These are phyloP conservation scores for Jacana jacana DNA, from an alignment of 2,113 vertebrate species.

Conservation along the genomic window DNA sequence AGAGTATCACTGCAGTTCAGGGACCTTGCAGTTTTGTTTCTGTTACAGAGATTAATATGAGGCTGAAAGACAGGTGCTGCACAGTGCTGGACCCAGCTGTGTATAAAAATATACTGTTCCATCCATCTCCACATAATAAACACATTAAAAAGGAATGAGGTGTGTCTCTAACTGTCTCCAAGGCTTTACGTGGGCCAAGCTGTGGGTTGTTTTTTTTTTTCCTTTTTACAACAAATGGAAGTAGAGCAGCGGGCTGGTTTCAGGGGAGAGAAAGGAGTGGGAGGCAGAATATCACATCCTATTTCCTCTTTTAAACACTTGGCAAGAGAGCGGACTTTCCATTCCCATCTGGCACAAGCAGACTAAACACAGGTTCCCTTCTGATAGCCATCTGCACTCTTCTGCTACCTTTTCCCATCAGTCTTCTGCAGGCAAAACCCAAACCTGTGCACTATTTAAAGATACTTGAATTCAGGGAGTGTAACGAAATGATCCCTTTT, in stretches of 20 bases:
- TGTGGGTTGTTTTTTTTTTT: background rate
- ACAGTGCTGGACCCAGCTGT: background rate
- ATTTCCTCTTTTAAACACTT: constrained; percentile 68
- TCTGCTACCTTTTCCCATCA: constrained; percentile 52
- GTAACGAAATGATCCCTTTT: constrained; percentile 12
- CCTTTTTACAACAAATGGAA: constrained; percentile 48
- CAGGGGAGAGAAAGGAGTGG: constrained; percentile 58
- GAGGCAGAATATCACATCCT: constrained; percentile 64
- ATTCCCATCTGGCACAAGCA: constrained; percentile 56
- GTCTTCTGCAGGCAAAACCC: constrained; percentile 22
- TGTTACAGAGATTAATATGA: background rate
- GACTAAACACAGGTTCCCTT: constrained; percentile 43
- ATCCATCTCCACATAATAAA: constrained; percentile 30
- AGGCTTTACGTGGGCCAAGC: background rate
- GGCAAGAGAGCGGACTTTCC: constrained; percentile 55
- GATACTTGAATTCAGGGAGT: background rate
- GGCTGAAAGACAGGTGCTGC: background rate
- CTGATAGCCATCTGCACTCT: constrained; percentile 25
- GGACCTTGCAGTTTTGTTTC: background rate
- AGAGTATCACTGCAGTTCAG: background rate
- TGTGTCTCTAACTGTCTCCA: constrained; percentile 9
- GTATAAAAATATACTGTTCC: constrained; percentile 6
- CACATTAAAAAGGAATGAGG: constrained; percentile 17
- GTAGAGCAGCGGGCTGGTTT: constrained; percentile 26
- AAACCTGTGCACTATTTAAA: constrained; percentile 40